These are phyloP conservation scores for Leucopsar rothschildi DNA, from an alignment of 2,113 vertebrate species.

Conservation along the genomic window DNA sequence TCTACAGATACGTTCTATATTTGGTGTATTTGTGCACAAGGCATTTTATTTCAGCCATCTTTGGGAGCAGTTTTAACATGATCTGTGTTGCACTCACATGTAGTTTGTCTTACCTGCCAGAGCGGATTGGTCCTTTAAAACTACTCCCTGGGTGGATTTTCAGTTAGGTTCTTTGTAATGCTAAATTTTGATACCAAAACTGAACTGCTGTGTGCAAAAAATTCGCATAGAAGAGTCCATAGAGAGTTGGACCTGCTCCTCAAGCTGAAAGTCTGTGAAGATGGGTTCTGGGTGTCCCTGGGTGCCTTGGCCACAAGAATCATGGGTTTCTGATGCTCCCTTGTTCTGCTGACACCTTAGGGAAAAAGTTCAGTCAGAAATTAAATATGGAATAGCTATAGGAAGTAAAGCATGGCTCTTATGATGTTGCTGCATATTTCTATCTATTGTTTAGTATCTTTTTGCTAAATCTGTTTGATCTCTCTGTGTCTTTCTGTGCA, in stretches of 20 bases:
- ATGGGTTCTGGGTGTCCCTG: not conserved
- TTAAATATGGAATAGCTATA: not conserved
- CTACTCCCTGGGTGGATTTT: not conserved
- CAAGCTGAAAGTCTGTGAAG: not conserved
- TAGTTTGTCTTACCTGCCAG: not conserved
- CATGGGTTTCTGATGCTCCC: not conserved
- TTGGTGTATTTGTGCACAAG: not conserved
- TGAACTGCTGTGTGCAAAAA: not conserved
- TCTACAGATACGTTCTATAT: not conserved
- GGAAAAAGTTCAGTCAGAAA: not conserved
- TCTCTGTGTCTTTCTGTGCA: constrained; percentile 69
- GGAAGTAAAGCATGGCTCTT: not conserved
- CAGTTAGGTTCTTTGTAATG: not conserved
- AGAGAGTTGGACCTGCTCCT: not conserved
- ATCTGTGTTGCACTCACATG: fast-evolving
- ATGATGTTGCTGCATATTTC: not conserved
- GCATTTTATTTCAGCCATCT: not conserved
- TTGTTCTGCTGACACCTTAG: not conserved
- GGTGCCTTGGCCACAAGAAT: not conserved
- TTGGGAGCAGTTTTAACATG: not conserved
- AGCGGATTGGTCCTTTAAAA: not conserved
- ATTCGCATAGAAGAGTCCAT: not conserved
- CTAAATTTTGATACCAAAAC: not conserved
- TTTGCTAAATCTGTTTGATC: constrained; percentile 48
- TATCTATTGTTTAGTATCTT: not conserved